These are phyloP conservation scores for Drosophila kikkawai DNA, from an alignment of 1,140 invertebrate species.

Conservation along the genomic window DNA sequence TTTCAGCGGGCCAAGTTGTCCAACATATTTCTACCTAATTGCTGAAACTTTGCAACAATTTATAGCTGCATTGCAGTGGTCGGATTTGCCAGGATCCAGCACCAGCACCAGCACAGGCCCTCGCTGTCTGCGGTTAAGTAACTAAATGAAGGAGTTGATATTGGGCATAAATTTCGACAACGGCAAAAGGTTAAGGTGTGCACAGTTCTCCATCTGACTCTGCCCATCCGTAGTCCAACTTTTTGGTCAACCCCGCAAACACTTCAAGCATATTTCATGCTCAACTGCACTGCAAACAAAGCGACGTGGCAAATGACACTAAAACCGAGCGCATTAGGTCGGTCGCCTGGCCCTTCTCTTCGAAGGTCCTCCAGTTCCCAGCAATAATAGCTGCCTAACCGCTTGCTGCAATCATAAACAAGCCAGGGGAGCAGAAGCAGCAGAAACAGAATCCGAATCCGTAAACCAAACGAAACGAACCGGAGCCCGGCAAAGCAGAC, in stretches of 20 bases:
- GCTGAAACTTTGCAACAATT: constrained; percentile 78
- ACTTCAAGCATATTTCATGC: constrained; percentile 77
- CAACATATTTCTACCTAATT: constrained; percentile 78
- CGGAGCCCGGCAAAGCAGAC: constrained; percentile 14
- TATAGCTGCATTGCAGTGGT: constrained; percentile 80
- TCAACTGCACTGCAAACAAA: constrained; percentile 70
- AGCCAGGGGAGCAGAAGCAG: constrained; percentile 29
- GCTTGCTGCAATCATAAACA: constrained; percentile 74
- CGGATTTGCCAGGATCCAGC: constrained; percentile 14
- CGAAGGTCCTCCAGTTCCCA: neutral
- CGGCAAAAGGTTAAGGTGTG: constrained; percentile 54
- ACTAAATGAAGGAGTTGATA: constrained; percentile 66
- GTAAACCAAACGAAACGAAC: constrained; percentile 43
- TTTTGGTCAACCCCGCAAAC: constrained; percentile 32
- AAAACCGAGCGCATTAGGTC: constrained; percentile 67
- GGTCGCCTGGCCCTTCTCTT: constrained; percentile 4
- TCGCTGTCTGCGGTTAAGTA: constrained; percentile 30
- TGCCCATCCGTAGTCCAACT: constrained; percentile 38
- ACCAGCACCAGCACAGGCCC: constrained; percentile 1
- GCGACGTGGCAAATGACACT: constrained; percentile 64
- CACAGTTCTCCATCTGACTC: constrained; percentile 32
- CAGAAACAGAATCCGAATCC: constrained; percentile 40
- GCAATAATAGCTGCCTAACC: constrained; percentile 72
- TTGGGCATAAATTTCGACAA: constrained; percentile 53
- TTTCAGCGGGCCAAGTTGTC: constrained; percentile 50